Evolutionary conservation across 1,140 invertebrate species (phyloP), one percentile per base, ranked within the genome.

Genomic region (Pissodes strobi): DNA sequence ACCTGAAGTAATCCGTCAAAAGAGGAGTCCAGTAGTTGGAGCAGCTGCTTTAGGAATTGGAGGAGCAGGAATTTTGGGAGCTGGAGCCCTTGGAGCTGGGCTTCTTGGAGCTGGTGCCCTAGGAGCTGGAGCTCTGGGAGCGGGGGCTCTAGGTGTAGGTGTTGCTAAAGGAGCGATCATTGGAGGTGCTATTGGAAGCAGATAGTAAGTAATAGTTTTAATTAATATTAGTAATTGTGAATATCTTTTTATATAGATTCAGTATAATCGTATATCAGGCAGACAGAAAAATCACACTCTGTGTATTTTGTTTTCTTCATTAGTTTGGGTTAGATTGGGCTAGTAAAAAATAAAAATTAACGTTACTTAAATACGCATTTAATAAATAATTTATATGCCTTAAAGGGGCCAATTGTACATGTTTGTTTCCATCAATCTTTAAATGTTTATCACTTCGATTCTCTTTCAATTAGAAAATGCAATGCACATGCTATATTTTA

Each of bases 11-110:
- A 30, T 57, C 8, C 17, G 64, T 15, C 13, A 57, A 17, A 66
- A 66, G 45, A 38, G 27, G 70, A 76, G 18, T 72, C 76, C 23
- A 70, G 74, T 49, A 77, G 74, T 12, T 74, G 78, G 18, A 69
- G 75, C 10, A 69, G 67, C 13, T 67, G 74, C 10, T 45, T 64
- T n/a, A 0, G 56, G 70, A 4, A 5, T 17, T 48, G 56, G 38
- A 13, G 57, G 65, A 18, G 59, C 64, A 4, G 68, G 1, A 68
- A 68, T 18, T 58, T 39, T 62, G 12, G 72, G 45, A 57, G 69
- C 57, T 60, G 64, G 41, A 30, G 74, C 45, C 59, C 41, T 38
- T 57, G 75, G 64, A 72, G 76, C 63, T 70, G 76, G 69, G 76
- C 67, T 25, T 59, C 23, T 41, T 41, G 66, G 51, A 67, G 70